phyloP scores from a whole-genome alignment of 1,140 invertebrate genomes.

The Sarcophaga bullata region DNA sequence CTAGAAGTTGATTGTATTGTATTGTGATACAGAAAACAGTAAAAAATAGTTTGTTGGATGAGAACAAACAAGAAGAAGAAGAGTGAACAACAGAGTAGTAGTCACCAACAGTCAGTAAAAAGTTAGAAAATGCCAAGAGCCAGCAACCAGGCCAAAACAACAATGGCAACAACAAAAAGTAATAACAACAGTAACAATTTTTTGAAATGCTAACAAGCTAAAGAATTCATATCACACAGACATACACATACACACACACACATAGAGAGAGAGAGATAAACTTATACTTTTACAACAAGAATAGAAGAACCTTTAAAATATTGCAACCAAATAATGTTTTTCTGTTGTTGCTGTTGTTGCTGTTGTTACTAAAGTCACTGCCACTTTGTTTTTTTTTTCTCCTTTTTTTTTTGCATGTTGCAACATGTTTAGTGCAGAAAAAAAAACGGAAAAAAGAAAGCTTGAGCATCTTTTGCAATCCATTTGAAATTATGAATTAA shows the following conservation, averaged over 20 bases:
- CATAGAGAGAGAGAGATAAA: no score
- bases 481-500: conserved; percentile 18
- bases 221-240: background rate
- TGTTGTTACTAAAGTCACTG: background rate
- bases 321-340: background rate
- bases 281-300: no score
- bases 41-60: no score
- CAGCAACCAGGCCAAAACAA: background rate
- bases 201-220: background rate
- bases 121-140: background rate
- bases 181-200: background rate
- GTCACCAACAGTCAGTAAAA: background rate
- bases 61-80: no score
- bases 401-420: background rate
- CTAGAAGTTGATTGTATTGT: no score
- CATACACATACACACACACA: no score
- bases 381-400: no score
- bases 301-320: background rate
- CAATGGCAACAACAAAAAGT: background rate
- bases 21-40: no score
- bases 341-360: background rate
- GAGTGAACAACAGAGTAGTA: no score
- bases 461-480: background rate
- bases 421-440: no score
- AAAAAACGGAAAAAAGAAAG: background rate